Evolutionary conservation across 2,888 invertebrate genomes (phyloP).

Genomic region (Petrophora chlorosata): DNA sequence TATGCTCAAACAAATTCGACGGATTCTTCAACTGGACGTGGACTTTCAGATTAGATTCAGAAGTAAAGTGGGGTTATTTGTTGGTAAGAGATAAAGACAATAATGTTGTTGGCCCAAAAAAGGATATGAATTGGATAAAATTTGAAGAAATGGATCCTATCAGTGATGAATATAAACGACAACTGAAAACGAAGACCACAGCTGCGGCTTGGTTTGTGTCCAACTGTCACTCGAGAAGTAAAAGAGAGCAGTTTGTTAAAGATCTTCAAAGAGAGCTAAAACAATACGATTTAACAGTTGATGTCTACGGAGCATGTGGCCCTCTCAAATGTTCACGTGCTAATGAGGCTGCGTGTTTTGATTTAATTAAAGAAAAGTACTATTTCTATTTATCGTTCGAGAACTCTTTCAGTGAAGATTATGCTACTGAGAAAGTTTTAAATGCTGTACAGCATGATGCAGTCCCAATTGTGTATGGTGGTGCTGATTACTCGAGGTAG

Average conservation of each 20-base stretch:
- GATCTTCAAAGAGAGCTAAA: slow-evolving; percentile 38
- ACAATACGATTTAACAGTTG: slow-evolving; percentile 44
- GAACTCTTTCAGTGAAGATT: slow-evolving; percentile 55
- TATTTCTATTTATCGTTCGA: slow-evolving; percentile 63
- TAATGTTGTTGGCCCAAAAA: slow-evolving; percentile 49
- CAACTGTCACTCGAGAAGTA: slow-evolving; percentile 45
- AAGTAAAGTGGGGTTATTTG: slow-evolving; percentile 62
- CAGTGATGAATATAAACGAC: slow-evolving; percentile 39
- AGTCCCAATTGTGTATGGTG: slow-evolving; percentile 86
- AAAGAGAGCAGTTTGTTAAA: slow-evolving; percentile 37
- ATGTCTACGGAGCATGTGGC: slow-evolving; percentile 56
- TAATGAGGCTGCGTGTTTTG: slow-evolving; percentile 37
- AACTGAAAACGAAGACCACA: slow-evolving; percentile 44
- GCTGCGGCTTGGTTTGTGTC: slow-evolving; percentile 58
- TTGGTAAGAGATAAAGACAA: slow-evolving; percentile 46
- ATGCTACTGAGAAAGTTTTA: slow-evolving; percentile 59
- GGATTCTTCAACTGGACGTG: slow-evolving; percentile 72
- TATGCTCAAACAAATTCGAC: slow-evolving; percentile 50
- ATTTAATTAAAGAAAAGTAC: slow-evolving; percentile 48
- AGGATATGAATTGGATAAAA: slow-evolving; percentile 52
- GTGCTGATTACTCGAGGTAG: slow-evolving; percentile 81
- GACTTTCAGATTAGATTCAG: slow-evolving; percentile 65
- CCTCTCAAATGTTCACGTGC: slow-evolving; percentile 39
- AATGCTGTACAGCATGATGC: slow-evolving; percentile 77
- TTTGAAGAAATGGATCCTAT: slow-evolving; percentile 51